Evolutionary conservation across 2,888 invertebrate genomes (phyloP).

Genomic region (Drosophila parthenogenetica): DNA sequence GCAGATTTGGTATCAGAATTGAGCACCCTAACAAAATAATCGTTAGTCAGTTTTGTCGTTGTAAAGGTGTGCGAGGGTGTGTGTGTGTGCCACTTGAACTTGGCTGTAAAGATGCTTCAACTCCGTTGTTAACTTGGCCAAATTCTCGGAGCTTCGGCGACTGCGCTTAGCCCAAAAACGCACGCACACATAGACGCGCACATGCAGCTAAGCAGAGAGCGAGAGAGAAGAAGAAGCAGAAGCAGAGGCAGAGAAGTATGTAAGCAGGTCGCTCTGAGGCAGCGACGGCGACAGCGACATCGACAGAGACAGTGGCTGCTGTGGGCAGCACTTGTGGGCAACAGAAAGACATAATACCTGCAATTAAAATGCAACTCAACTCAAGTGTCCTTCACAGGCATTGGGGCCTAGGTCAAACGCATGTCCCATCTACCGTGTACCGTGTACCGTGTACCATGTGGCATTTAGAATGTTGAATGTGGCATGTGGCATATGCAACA

Average conservation of each 20-base stretch:
- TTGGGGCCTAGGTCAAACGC: constrained; percentile 81
- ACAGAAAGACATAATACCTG: constrained; percentile 80
- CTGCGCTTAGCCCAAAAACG: constrained; percentile 50
- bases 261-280: constrained; percentile 43
- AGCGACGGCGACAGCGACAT: constrained; percentile 2
- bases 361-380: constrained; percentile 81
- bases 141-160: constrained; percentile 41
- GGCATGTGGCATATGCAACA: constrained; percentile 1
- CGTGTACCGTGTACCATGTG: not conserved
- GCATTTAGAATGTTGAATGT: not conserved
- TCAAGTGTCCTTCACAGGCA: constrained; percentile 79
- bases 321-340: constrained; percentile 59
- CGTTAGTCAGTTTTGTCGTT: constrained; percentile 8
- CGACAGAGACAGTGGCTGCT: not conserved
- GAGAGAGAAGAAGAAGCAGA: constrained; percentile 1
- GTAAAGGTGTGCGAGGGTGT: constrained; percentile 6
- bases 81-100: constrained; percentile 11
- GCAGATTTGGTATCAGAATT: constrained; percentile 85
- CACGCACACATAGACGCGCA: constrained; percentile 21
- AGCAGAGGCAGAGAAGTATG: constrained; percentile 18
- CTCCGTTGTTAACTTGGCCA: constrained; percentile 25
- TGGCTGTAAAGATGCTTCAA: constrained; percentile 8
- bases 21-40: constrained; percentile 74
- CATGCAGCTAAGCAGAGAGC: constrained; percentile 1
- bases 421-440: constrained; percentile 3